Evolutionary conservation across 2,113 vertebrate genomes (phyloP), one percentile per base, ranked within the genome.

Genomic region (Epinephelus lanceolatus): DNA sequence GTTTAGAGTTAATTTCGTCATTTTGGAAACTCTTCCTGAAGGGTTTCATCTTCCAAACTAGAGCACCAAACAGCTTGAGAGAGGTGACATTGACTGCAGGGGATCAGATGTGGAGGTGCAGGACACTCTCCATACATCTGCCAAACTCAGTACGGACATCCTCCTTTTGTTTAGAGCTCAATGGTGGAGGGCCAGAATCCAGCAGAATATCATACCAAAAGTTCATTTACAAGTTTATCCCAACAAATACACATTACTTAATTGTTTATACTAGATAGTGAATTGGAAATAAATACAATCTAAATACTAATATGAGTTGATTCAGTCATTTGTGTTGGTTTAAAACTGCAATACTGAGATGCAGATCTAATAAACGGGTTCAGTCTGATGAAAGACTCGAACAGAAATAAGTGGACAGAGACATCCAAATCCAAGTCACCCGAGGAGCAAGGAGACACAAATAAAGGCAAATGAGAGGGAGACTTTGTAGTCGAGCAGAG

Each of bases 21-120:
- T 40, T 30, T 66, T 77, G 37, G 12, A 52, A 71, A 42, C n/a
- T 59, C n/a, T 23, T 27, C 19, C 45, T 60, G 55, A 15, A 10
- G 9, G 0, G 19, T 57, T 66, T 78, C 59, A 60, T 45, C 37
- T 53, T 45, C 73, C 47, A 53, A 52, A 19, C 45, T 10, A 53
- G 57, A 6, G 7, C 57, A 47, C 37, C 19, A 23, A 57, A 21
- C 76, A 70, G 62, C 63, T 70, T 76, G 59, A 62, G 47, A 55
- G 49, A 30, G 62, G 76, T 69, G 70, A 84, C 76, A 53, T 3
- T 68, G 76, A 69, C 81, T 53, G 75, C 82, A 56, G 69, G 81
- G 55, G 15, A 14, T 21, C 73, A 25, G 37, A 14, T 25, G 42
- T n/a, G 25, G 23, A 60, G 40, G 37, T n/a, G 53, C 21, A 27